Conservation (phyloP, 2,797 vertebrate species). For the Macrochelys suwanniensis region DNA sequence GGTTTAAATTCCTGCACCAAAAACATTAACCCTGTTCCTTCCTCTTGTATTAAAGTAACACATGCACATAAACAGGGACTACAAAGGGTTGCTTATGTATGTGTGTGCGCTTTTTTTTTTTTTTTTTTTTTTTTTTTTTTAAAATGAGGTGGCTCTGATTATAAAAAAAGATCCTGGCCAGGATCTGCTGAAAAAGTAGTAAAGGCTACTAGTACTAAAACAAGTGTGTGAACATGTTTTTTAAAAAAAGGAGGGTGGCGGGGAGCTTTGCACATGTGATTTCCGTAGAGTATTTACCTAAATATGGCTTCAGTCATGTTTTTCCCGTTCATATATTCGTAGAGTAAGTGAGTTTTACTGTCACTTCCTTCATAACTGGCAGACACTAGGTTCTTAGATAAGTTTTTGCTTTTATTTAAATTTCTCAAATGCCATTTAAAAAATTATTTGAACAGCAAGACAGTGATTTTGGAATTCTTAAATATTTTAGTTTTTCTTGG, state of each 20-base stretch:
- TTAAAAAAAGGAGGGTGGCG: too few relatives aligned
- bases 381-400: too few relatives aligned
- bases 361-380: too few relatives aligned
- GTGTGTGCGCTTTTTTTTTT: too few relatives aligned
- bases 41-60: not conserved
- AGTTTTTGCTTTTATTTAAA: not conserved
- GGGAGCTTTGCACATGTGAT: too few relatives aligned
- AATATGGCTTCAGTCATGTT: too few relatives aligned
- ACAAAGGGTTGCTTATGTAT: fast-evolving
- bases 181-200: not conserved
- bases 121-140: not conserved
- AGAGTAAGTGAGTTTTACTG: too few relatives aligned
- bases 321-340: too few relatives aligned
- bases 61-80: not conserved
- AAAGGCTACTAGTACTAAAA: not conserved
- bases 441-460: not conserved
- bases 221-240: too few relatives aligned
- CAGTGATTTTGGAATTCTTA: not conserved
- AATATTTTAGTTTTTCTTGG: not conserved
- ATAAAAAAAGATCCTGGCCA: not conserved
- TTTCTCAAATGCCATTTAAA: not conserved
- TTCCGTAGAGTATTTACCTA: too few relatives aligned
- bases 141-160: not conserved
- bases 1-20: not conserved
- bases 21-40: not conserved